Conservation (phyloP, 2,113 vertebrate species). For the Epinephelus fuscoguttatus region DNA sequence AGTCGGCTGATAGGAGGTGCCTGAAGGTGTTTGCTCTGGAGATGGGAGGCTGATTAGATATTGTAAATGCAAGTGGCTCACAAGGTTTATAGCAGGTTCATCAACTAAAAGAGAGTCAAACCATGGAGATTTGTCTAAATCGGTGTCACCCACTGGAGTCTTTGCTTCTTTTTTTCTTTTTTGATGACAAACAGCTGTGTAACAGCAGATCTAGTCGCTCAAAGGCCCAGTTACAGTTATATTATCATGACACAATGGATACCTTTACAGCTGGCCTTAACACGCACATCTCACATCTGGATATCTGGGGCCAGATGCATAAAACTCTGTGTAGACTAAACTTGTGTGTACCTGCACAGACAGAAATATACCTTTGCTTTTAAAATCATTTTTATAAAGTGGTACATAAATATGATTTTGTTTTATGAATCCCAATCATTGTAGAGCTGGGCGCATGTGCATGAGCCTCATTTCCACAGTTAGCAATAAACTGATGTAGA, state of each 20-base stretch:
- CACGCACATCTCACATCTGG: constrained; percentile 45
- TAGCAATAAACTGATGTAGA: too few relatives aligned
- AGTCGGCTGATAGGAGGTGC: constrained; percentile 51
- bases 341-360: too few relatives aligned
- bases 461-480: too few relatives aligned
- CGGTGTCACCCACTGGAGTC: constrained; percentile 10
- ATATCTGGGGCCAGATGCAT: constrained; percentile 23
- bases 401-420: too few relatives aligned
- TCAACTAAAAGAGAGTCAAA: constrained; percentile 44
- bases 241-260: constrained; percentile 29
- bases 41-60: constrained; percentile 62
- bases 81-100: constrained; percentile 46
- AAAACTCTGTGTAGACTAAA: too few relatives aligned
- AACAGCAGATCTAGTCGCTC: constrained; percentile 23
- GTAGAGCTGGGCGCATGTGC: too few relatives aligned
- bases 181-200: constrained; percentile 49
- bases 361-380: too few relatives aligned
- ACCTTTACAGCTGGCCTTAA: constrained; percentile 44
- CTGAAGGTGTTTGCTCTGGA: constrained; percentile 54
- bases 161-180: not conserved
- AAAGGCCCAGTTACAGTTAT: constrained; percentile 9
- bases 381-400: too few relatives aligned
- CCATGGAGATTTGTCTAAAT: constrained; percentile 44
- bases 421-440: too few relatives aligned
- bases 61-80: constrained; percentile 48